phyloP scores from a whole-genome alignment of 2,797 vertebrate genomes.

The Cyclura pinguis region DNA sequence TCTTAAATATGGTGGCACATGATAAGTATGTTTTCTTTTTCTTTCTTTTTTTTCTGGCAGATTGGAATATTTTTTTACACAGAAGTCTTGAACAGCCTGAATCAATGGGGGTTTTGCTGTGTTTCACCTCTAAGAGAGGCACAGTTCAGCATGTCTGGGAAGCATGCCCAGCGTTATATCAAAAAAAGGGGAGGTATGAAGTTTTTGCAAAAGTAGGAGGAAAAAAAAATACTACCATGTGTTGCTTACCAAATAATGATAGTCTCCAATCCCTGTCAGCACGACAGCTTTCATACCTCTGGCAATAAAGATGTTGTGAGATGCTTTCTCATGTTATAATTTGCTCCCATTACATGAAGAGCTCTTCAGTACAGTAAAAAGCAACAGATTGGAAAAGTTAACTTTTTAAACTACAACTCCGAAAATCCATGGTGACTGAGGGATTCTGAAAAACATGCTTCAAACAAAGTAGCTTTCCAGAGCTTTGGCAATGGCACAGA shows the following conservation, averaged over 20 bases:
- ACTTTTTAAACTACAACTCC: too few species aligned
- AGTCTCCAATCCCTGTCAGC: neutral
- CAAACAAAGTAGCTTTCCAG: too few species aligned
- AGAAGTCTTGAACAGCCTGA: neutral
- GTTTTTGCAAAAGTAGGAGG: neutral
- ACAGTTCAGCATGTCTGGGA: conserved; percentile 21
- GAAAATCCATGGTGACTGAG: too few species aligned
- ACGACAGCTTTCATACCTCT: neutral
- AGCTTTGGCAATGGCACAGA: too few species aligned
- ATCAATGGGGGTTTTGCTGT: neutral
- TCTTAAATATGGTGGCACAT: conserved; percentile 5
- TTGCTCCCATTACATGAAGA: neutral
- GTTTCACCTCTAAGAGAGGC: neutral
- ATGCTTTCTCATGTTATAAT: neutral
- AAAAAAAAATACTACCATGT: neutral
- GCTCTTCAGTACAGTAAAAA: neutral
- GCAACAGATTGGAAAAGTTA: too few species aligned
- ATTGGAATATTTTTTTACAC: neutral
- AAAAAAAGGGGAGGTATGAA: neutral
- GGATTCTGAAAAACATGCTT: too few species aligned
- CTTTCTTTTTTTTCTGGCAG: neutral
- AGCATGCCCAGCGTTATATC: neutral
- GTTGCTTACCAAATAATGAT: neutral
- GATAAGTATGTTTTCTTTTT: neutral
- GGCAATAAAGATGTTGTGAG: neutral